Evolutionary conservation across 2,113 vertebrate genomes (phyloP).

Genomic region (Heterochromis multidens): DNA sequence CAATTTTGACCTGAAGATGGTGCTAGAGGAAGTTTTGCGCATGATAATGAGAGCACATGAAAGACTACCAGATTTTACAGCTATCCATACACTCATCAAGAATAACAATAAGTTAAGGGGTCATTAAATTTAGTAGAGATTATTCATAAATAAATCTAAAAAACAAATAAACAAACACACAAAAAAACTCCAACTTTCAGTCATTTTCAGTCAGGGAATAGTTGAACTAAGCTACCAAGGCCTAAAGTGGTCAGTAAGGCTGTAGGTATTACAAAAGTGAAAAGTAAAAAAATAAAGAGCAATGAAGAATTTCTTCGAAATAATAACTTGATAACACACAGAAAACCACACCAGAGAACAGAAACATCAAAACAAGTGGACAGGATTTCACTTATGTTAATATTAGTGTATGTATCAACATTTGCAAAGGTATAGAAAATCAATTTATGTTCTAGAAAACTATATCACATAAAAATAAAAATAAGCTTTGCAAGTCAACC

Average conservation of each 20-base stretch:
- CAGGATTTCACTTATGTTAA: not conserved
- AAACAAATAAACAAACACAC: too few species aligned
- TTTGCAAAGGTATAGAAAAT: too few species aligned
- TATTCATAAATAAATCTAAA: not conserved
- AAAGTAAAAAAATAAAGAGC: not conserved
- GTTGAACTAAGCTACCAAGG: not conserved
- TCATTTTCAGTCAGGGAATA: not conserved
- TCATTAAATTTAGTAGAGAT: too few species aligned
- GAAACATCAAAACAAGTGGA: not conserved
- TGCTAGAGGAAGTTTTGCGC: not conserved
- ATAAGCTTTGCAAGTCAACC: not conserved
- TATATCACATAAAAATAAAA: not conserved
- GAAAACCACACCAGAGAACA: not conserved
- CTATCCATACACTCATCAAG: not conserved
- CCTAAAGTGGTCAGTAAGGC: too few species aligned
- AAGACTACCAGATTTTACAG: not conserved
- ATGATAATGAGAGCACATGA: not conserved
- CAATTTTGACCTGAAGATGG: not conserved
- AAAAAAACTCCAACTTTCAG: not conserved
- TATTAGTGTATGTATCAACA: not conserved
- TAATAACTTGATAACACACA: not conserved
- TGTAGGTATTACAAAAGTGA: not conserved
- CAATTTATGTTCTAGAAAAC: not conserved
- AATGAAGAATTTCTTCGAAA: not conserved
- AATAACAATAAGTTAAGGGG: not conserved